Percentiles rank a stretch among this genome's conserved stretches.
Conservation (phyloP, 1,140 invertebrate species). For the Hyles vespertilio region DNA sequence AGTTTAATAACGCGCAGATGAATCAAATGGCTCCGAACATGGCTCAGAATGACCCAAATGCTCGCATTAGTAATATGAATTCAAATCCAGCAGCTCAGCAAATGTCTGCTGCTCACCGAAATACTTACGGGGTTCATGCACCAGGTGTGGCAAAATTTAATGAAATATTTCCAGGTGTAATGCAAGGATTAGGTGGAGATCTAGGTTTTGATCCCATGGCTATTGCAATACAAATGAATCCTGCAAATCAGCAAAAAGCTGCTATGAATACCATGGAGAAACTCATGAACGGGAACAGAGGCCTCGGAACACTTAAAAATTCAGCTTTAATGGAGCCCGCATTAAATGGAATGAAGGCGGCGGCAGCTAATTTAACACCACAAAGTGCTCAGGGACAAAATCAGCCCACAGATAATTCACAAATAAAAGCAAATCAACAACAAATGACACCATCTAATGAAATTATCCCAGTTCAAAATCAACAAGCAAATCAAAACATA, state of each 20-base stretch:
- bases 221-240: slow-evolving; percentile 70
- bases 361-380: slow-evolving; percentile 9
- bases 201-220: slow-evolving; percentile 66
- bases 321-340: slow-evolving; percentile 15
- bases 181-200: slow-evolving; percentile 46
- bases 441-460: slow-evolving; percentile 1
- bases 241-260: slow-evolving; percentile 53
- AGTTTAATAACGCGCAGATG: slow-evolving; percentile 7
- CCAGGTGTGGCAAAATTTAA: slow-evolving; percentile 59
- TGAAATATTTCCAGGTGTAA: slow-evolving; percentile 64
- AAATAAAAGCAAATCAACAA: slow-evolving; percentile 11
- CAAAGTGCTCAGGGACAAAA: slow-evolving; percentile 1
- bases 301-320: not conserved
- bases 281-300: slow-evolving; percentile 35
- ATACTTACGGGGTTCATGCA: slow-evolving; percentile 25
- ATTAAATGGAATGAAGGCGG: slow-evolving; percentile 18
- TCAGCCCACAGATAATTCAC: not conserved
- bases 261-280: slow-evolving; percentile 51
- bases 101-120: slow-evolving; percentile 6
- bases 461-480: not conserved
- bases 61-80: slow-evolving; percentile 3
- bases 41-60: slow-evolving; percentile 10
- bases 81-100: slow-evolving; percentile 26
- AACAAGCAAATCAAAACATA: not conserved
- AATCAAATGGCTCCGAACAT: slow-evolving; percentile 8